Base-by-base conservation (phyloP, 2,113 vertebrate species). In the Nerophis lumbriciformis region DNA sequence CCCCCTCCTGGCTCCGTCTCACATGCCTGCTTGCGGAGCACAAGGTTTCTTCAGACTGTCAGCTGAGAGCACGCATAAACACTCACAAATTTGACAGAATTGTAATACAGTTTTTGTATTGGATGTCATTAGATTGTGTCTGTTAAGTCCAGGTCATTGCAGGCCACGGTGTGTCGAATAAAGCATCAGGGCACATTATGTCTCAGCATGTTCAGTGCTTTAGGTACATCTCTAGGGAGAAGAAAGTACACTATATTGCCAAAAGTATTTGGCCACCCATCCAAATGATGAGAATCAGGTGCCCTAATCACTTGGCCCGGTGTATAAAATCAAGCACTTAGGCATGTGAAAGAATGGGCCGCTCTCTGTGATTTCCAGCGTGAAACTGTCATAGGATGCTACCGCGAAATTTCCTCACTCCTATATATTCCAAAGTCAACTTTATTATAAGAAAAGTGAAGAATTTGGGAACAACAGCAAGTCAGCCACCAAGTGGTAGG, bases 181-280 rank as follows among this genome's bases (percentile, higher is more conserved):
- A 75, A 75, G 36, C 16, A 60, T 38, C 59, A 45, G 16, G 61
- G 48, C 36, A 59, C 67, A 73, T n/a, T 5, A 49, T 66, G 59
- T 66, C 52, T 37, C 42, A 49, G 62, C 45, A 60, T 61, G 59
- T 14, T 6, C 53, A 39, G 53, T 10, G 37, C 39, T 42, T 56
- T 15, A 39, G 38, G 15, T 44, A 11, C 38, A 7, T 44, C 15
- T 21, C 39, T 42, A 4, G 38, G 6, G 55, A 44, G 16, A 44
- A 57, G 10, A 51, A 56, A 36, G 44, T 21, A 42, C 28, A 28
- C 28, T 28, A 28, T 28, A 28, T 28, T 28, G 28, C 28, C 28
- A 28, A 28, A 28, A 4, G 28, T 28, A 28, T 28, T 28, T 28
- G 28, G 28, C 28, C 28, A 28, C 28, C 28, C 28, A 28, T 28